These are phyloP conservation scores for Leptodirus hochenwartii DNA, from an alignment of 2,888 invertebrate species.

Conservation along the genomic window DNA sequence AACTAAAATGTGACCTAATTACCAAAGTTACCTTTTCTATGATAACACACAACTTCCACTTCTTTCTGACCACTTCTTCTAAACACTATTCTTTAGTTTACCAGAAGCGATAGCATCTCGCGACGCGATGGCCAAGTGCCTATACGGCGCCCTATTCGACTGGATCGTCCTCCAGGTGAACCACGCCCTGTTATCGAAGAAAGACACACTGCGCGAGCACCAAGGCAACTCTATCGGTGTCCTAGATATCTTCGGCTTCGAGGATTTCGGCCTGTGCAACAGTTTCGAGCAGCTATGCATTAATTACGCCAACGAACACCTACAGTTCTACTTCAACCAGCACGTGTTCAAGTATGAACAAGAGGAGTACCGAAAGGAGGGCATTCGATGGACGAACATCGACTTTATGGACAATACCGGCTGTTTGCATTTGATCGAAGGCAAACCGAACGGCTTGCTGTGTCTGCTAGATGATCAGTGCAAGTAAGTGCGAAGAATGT, in stretches of 20 bases:
- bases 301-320: slow-evolving; percentile 93
- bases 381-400: slow-evolving; percentile 89
- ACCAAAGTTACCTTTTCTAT: too few relatives aligned
- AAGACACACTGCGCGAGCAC: slow-evolving; percentile 69
- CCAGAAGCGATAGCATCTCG: slow-evolving; percentile 79
- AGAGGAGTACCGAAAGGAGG: slow-evolving; percentile 86
- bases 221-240: slow-evolving; percentile 90
- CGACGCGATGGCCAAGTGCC: slow-evolving; percentile 92
- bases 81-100: too few relatives aligned
- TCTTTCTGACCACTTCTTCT: too few relatives aligned
- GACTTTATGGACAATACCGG: slow-evolving; percentile 93
- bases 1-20: too few relatives aligned
- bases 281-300: slow-evolving; percentile 96
- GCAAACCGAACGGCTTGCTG: slow-evolving; percentile 74
- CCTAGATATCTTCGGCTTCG: slow-evolving; percentile 92
- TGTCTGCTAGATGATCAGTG: slow-evolving; percentile 90
- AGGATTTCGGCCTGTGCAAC: slow-evolving; percentile 78
- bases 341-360: slow-evolving; percentile 97
- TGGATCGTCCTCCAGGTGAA: slow-evolving; percentile 96
- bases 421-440: slow-evolving; percentile 82
- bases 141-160: slow-evolving; percentile 91
- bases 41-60: too few relatives aligned
- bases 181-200: slow-evolving; percentile 81
- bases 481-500: slow-evolving; percentile 47
- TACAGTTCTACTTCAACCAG: slow-evolving; percentile 95